Percentiles rank a stretch among this genome's conserved stretches.
These are phyloP conservation scores for Scolopax bukidnonensis DNA, from an alignment of 2,797 vertebrate genomes.

Conservation along the genomic window DNA sequence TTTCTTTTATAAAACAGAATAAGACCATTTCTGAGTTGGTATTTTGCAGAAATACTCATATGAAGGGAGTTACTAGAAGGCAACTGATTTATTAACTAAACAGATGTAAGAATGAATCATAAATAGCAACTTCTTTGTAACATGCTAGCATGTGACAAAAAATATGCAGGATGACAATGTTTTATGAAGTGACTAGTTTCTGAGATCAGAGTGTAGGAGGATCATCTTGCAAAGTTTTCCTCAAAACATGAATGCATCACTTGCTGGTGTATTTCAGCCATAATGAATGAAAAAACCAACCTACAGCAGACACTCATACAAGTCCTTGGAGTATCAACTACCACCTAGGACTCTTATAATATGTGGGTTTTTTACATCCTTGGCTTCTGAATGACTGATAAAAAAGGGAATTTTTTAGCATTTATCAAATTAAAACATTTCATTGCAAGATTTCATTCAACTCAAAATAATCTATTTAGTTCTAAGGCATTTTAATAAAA, in stretches of 20 bases:
- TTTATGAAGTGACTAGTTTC: not conserved
- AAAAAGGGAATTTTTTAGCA: not conserved
- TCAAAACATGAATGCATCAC: not conserved
- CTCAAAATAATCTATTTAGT: not conserved
- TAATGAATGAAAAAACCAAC: not conserved
- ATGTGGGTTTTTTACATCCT: fast-evolving
- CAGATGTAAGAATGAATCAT: not conserved
- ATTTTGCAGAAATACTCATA: not conserved
- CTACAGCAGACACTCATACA: not conserved
- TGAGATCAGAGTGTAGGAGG: not conserved
- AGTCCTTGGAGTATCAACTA: not conserved
- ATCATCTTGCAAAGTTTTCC: not conserved
- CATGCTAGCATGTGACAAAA: not conserved
- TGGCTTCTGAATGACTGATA: not conserved
- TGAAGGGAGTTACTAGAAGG: not conserved
- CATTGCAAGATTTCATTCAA: not conserved
- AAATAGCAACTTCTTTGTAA: not conserved
- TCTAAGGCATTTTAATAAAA: not conserved
- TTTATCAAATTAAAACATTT: not conserved
- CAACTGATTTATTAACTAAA: not conserved
- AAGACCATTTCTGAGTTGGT: not conserved
- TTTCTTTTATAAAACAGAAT: not conserved
- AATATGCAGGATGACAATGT: not conserved
- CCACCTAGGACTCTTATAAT: not conserved
- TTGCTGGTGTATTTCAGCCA: not conserved